Conservation (phyloP, 2,797 vertebrate genomes). For the Rhinella marina region DNA sequence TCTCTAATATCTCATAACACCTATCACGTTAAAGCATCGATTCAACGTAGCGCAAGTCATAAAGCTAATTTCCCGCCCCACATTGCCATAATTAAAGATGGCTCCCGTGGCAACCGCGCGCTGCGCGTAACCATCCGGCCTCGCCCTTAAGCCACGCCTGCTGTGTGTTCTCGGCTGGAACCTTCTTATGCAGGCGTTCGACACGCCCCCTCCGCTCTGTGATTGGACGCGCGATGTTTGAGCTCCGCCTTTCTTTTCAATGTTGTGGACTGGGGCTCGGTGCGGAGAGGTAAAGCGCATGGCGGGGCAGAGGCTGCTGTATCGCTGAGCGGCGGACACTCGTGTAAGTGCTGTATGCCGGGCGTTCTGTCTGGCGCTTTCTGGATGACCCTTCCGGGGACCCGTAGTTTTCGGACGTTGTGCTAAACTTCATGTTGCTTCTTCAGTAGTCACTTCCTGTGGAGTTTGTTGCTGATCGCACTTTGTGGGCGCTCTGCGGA, state of each 20-base stretch:
- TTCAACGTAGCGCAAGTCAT: background rate
- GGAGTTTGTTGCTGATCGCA: background rate
- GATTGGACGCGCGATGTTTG: background rate
- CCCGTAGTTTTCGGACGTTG: background rate
- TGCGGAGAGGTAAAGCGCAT: background rate
- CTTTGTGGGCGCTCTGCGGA: background rate
- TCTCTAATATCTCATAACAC: background rate
- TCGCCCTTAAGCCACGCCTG: background rate
- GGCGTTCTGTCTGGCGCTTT: background rate
- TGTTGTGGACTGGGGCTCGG: background rate
- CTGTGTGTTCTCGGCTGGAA: background rate
- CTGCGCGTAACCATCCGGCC: no score
- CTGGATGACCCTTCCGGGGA: background rate
- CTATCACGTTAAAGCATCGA: background rate
- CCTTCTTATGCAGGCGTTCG: no score
- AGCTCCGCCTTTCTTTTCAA: background rate
- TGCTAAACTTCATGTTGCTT: background rate
- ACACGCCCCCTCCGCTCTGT: background rate
- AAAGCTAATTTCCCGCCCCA: background rate
- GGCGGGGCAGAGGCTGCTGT: background rate
- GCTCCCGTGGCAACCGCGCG: background rate
- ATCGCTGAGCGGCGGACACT: background rate
- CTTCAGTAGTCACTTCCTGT: background rate
- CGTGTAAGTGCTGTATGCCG: constrained; percentile 13
- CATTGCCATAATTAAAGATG: background rate